A percentile compares a stretch with the other conserved stretches of the same genome.
phyloP scores from a whole-genome alignment of 2,888 invertebrate species.

The Chymomyza amoena region DNA sequence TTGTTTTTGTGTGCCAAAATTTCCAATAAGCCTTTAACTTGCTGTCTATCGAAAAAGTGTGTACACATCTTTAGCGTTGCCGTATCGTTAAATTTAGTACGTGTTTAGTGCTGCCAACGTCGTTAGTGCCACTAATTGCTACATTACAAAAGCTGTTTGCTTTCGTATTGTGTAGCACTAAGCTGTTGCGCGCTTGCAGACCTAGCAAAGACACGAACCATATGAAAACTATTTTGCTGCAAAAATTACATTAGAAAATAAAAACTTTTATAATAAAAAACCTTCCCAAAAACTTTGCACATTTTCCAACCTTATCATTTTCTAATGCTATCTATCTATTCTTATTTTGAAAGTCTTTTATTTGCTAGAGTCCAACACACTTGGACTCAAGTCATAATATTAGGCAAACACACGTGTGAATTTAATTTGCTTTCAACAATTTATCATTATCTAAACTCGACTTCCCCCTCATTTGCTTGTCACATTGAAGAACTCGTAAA shows the following conservation, averaged over 20 bases:
- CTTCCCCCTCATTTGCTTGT: neutral
- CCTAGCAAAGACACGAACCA: neutral
- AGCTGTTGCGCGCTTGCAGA: too few relatives aligned
- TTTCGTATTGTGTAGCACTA: neutral
- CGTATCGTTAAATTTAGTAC: too few relatives aligned
- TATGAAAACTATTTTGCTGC: neutral
- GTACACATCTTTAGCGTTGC: neutral
- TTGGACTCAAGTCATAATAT: neutral
- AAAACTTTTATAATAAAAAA: too few relatives aligned
- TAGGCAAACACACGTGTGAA: neutral
- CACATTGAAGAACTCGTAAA: neutral
- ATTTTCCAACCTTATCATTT: too few relatives aligned
- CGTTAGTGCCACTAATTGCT: neutral
- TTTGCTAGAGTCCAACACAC: neutral
- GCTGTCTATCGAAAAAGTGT: neutral
- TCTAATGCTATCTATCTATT: too few relatives aligned
- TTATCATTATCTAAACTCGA: neutral
- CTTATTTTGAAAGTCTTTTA: neutral
- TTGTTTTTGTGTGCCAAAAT: neutral
- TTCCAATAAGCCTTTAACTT: neutral
- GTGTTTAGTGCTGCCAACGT: too few relatives aligned
- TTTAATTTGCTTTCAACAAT: neutral
- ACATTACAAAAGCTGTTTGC: neutral
- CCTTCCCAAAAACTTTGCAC: too few relatives aligned
- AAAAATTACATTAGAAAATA: neutral